phyloP scores from a whole-genome alignment of 2,797 vertebrate species.

The Poeciliopsis gracilis region DNA sequence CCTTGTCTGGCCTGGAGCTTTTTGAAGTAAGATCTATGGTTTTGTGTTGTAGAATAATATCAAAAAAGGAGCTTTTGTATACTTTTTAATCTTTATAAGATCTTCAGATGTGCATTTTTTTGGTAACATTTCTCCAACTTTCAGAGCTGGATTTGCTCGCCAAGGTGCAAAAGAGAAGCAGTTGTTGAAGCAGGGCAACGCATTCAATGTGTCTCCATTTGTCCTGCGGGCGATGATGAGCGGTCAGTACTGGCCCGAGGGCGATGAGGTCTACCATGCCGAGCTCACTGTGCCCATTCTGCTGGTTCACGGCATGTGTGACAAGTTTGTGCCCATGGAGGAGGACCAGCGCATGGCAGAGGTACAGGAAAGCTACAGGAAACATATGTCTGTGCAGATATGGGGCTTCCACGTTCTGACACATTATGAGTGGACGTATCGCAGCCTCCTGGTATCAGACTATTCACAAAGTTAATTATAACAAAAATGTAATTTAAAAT shows the following conservation, averaged over 20 bases:
- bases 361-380: slow-evolving; percentile 74
- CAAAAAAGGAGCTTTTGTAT: background rate
- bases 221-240: slow-evolving; percentile 98
- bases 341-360: slow-evolving; percentile 98
- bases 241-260: slow-evolving; percentile 98
- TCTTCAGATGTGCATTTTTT: background rate
- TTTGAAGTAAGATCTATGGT: slow-evolving; percentile 87
- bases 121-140: background rate
- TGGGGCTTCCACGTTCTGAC: background rate
- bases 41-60: background rate
- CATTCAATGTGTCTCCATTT: slow-evolving; percentile 96
- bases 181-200: slow-evolving; percentile 93
- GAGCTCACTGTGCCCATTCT: slow-evolving; percentile 94
- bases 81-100: background rate
- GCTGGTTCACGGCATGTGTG: slow-evolving; percentile 94
- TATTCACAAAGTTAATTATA: background rate
- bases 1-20: slow-evolving; percentile 98
- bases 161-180: slow-evolving; percentile 98
- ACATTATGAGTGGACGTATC: background rate
- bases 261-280: slow-evolving; percentile 95
- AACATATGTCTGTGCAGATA: background rate
- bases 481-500: background rate
- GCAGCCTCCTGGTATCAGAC: background rate
- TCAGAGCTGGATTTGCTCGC: slow-evolving; percentile 94
- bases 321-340: slow-evolving; percentile 95